Evolutionary conservation across 1,140 invertebrate species (phyloP), one percentile per base, ranked within the genome.

Genomic region (Eciton burchellii): DNA sequence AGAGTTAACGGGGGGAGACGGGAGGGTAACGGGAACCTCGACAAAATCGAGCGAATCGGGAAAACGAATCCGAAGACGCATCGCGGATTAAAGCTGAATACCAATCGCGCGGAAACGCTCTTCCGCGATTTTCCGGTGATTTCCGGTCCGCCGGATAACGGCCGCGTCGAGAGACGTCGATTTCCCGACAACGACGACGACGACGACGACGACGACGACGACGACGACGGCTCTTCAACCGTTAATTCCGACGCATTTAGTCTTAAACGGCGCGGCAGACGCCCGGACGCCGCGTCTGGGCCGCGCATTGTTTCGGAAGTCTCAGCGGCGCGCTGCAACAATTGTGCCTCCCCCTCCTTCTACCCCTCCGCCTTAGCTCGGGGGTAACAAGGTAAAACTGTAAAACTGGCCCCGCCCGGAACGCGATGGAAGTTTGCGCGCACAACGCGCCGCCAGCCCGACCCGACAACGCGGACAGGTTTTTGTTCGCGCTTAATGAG

Each of bases 401-500:
- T 66, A 66, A 66, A 66, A 41, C 43, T 11, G 43, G 49, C 49
- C 49, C 47, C 47, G 49, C 14, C 52, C 52, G n/a, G n/a, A n/a
- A 54, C 3, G 52, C 52, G 52, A 52, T 6, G 35, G 43, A 66
- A 66, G 63, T 26, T 54, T 21, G 52, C 52, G 52, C 6, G 52
- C 49, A 52, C 49, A n/a, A n/a, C 49, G 49, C 63, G 35, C 11
- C 16, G 6, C n/a, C n/a, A n/a, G n/a, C 35, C 35, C 45, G 49
- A n/a, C 24, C n/a, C 19, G 14, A 52, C 45, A 21, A 24, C 43
- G 66, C 1, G 21, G 47, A 54, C 11, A 24, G 49, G 45, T 71
- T 71, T 71, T 71, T 71, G 66, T 71, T 71, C 43, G 45, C 21
- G 49, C 19, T 71, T 71, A 71, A 71, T 54, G 66, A 71, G 66